Conservation (phyloP, 1,140 invertebrate genomes). For the Micrasema minimum region DNA sequence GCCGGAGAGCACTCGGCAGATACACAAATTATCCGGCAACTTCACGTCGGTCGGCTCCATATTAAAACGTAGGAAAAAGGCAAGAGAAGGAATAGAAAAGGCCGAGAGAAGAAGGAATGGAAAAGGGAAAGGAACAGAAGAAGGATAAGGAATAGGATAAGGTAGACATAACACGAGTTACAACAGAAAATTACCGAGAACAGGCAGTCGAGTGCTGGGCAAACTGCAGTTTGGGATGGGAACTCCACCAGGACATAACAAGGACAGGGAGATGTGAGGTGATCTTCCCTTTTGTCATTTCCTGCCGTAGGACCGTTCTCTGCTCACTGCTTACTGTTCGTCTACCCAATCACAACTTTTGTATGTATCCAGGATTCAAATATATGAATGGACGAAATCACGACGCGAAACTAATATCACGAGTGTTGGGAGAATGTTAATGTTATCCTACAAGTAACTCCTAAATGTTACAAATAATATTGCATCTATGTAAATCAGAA, state of each 20-base stretch:
- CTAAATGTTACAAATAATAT: too few relatives aligned
- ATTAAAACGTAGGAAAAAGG: constrained; percentile 26
- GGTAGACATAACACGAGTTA: too few relatives aligned
- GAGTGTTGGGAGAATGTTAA: too few relatives aligned
- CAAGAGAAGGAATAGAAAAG: background rate
- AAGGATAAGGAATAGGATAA: constrained; percentile 10
- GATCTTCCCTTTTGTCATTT: constrained; percentile 2
- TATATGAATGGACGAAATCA: too few relatives aligned
- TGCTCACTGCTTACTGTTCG: too few relatives aligned
- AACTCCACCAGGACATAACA: constrained; percentile 15
- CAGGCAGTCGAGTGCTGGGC: constrained; percentile 41
- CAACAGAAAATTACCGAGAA: constrained; percentile 43
- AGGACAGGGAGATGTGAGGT: background rate
- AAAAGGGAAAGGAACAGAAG: constrained; percentile 34
- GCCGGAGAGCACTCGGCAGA: constrained; percentile 4
- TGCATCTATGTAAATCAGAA: too few relatives aligned
- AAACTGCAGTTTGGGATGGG: constrained; percentile 36
- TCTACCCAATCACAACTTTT: too few relatives aligned
- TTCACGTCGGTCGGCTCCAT: constrained; percentile 10
- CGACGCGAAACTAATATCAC: too few relatives aligned
- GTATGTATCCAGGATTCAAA: too few relatives aligned
- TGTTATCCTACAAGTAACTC: too few relatives aligned
- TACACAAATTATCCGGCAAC: constrained; percentile 13
- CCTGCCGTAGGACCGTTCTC: too few relatives aligned
- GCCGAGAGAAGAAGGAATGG: constrained; percentile 20